These are phyloP conservation scores for Girardinus metallicus DNA, from an alignment of 2,797 vertebrate genomes.

Conservation along the genomic window DNA sequence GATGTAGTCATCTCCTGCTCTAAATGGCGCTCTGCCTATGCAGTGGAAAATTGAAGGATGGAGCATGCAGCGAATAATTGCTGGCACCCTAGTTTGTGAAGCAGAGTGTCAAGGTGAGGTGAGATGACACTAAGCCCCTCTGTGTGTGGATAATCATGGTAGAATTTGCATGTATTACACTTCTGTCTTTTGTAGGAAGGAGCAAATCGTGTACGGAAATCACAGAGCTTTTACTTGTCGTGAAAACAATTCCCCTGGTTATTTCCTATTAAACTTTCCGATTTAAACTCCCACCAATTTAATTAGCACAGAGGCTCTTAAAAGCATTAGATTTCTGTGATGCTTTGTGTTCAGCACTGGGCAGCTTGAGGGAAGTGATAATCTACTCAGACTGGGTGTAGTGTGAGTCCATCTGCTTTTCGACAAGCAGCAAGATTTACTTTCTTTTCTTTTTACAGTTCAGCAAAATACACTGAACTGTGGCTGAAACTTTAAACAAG, in stretches of 20 bases:
- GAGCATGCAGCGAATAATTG: slow-evolving; percentile 50
- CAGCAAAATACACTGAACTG: neutral
- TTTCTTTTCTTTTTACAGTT: neutral
- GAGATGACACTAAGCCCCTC: slow-evolving; percentile 23
- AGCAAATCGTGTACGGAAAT: neutral
- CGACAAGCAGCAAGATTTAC: neutral
- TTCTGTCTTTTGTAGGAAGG: neutral
- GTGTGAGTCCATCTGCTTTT: neutral
- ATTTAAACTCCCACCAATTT: neutral
- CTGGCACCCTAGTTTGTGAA: slow-evolving; percentile 20
- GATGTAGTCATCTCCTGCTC: slow-evolving; percentile 23
- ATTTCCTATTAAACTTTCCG: neutral
- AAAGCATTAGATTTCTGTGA: neutral
- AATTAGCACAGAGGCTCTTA: neutral
- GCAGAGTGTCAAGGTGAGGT: slow-evolving; percentile 40
- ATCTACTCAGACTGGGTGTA: neutral
- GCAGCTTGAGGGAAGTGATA: neutral
- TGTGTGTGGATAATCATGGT: slow-evolving; percentile 32
- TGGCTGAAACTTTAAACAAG: neutral
- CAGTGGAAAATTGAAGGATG: slow-evolving; percentile 33
- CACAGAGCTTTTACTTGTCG: neutral
- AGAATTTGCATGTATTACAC: slow-evolving; percentile 28
- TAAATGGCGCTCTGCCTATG: slow-evolving; percentile 38
- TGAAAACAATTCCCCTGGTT: neutral
- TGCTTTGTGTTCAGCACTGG: neutral